Evolutionary conservation across 2,113 vertebrate genomes (phyloP).

Genomic region (Lepus timidus): DNA sequence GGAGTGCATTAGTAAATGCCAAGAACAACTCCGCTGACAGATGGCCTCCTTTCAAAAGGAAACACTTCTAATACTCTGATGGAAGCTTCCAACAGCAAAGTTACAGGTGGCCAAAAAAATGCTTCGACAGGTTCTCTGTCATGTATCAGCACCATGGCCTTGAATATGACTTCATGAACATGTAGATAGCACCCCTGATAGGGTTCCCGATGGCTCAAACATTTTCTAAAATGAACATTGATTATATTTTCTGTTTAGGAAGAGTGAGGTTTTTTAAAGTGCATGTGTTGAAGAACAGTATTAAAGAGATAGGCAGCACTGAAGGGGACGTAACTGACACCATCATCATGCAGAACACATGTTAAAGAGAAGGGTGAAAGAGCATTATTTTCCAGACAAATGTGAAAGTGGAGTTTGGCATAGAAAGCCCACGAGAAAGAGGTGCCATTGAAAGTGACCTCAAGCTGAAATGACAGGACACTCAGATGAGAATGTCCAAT

Average conservation of each 20-base stretch:
- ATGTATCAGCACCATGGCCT: not conserved
- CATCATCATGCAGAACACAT: not conserved
- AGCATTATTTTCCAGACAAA: not conserved
- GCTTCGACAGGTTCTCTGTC: not conserved
- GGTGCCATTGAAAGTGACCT: not conserved
- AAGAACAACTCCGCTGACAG: slow-evolving; percentile 66
- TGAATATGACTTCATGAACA: not conserved
- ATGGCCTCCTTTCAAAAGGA: slow-evolving; percentile 47
- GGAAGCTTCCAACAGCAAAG: slow-evolving; percentile 42
- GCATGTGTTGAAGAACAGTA: not conserved
- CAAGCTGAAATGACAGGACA: not conserved
- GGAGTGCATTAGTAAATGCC: slow-evolving; percentile 68
- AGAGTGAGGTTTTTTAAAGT: slow-evolving; percentile 23
- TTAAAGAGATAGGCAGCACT: not conserved
- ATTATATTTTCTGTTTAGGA: not conserved
- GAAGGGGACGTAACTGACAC: not conserved
- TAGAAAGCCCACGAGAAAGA: not conserved
- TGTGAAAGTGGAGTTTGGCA: not conserved
- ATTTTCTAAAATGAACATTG: not conserved
- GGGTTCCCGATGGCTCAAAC: not conserved
- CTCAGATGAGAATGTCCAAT: not conserved
- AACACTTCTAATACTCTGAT: slow-evolving; percentile 36
- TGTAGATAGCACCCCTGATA: not conserved
- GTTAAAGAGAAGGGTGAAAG: not conserved
- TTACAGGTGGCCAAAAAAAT: not conserved